A percentile compares a stretch with the other conserved stretches of the same genome.
Conservation (phyloP, 2,797 vertebrate genomes). For the Odontamblyopus lacepedii region DNA sequence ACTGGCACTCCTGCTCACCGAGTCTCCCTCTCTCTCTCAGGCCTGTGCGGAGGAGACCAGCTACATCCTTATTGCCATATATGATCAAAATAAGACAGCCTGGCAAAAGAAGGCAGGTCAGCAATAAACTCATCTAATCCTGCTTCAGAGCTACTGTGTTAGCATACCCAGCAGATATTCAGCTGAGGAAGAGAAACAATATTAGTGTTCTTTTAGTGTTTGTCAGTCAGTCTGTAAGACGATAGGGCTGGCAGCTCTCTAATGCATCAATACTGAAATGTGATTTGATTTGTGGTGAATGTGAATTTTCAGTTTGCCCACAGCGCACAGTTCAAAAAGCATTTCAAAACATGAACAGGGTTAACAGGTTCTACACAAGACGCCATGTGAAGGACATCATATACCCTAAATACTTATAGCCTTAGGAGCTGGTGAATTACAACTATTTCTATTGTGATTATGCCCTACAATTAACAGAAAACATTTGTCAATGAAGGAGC, state of each 20-base stretch:
- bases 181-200: neutral
- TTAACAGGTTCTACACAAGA: no score
- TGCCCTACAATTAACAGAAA: neutral
- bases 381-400: no score
- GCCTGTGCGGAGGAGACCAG: constrained; percentile 39
- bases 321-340: neutral
- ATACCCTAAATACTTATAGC: no score
- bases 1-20: constrained; percentile 37
- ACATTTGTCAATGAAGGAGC: neutral
- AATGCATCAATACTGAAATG: neutral
- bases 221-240: neutral
- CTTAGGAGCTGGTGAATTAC: neutral
- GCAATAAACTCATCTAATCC: constrained; percentile 62
- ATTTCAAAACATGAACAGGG: neutral
- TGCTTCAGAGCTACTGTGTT: constrained; percentile 39
- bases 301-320: neutral
- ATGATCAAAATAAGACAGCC: constrained; percentile 72
- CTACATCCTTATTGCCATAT: constrained; percentile 72
- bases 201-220: neutral
- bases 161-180: constrained; percentile 34
- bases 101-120: constrained; percentile 65
- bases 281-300: neutral
- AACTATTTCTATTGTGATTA: neutral
- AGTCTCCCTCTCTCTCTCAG: constrained; percentile 23
- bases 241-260: neutral